These are phyloP conservation scores for Spinus olivaceus DNA, from an alignment of 2,797 vertebrate genomes.

Conservation along the genomic window DNA sequence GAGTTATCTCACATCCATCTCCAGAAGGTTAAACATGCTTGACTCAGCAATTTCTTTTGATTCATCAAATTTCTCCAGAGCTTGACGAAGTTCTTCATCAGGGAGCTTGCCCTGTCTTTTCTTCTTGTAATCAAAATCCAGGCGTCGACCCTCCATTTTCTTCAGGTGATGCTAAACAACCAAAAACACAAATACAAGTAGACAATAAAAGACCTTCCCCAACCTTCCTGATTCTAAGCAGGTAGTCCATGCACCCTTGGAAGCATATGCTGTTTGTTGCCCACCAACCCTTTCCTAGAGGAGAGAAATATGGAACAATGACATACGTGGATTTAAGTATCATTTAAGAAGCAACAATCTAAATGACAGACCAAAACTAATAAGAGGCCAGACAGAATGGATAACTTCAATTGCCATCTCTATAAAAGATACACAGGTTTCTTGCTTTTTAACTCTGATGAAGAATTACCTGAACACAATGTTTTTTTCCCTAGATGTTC, in stretches of 20 bases:
- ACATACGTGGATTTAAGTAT: rapidly evolving
- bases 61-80: slow-evolving; percentile 96
- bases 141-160: slow-evolving; percentile 92
- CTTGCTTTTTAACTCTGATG: not conserved
- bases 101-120: slow-evolving; percentile 96
- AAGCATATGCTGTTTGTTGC: not conserved
- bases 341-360: not conserved
- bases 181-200: not conserved
- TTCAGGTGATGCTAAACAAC: slow-evolving; percentile 91
- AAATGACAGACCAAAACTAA: not conserved
- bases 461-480: not conserved
- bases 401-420: not conserved
- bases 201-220: not conserved
- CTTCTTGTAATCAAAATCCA: slow-evolving; percentile 99
- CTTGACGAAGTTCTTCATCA: slow-evolving; percentile 93
- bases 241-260: not conserved
- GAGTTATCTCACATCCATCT: slow-evolving; percentile 87
- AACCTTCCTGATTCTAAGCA: not conserved
- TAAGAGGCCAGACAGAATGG: not conserved
- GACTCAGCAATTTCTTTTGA: slow-evolving; percentile 96
- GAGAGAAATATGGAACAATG: not conserved
- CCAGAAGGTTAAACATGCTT: slow-evolving; percentile 98
- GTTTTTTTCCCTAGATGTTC: not conserved
- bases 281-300: not conserved
- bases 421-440: rapidly evolving